These are phyloP conservation scores for Toxotes jaculatrix DNA, from an alignment of 2,113 vertebrate genomes.

Conservation along the genomic window DNA sequence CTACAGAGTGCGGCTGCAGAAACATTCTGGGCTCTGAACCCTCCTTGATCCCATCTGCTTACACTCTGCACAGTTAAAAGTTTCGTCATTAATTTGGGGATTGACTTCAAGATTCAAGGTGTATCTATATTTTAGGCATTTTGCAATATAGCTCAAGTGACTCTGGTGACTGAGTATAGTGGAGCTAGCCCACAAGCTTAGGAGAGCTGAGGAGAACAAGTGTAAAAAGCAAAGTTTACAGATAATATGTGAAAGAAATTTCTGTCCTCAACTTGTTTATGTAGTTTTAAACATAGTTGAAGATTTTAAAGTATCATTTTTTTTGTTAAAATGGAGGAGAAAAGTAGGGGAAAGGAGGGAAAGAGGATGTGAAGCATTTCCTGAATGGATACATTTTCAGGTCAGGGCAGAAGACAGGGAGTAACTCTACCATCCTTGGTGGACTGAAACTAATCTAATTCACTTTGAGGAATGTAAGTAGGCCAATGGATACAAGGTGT, in stretches of 20 bases:
- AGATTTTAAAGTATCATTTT: slow-evolving; percentile 16
- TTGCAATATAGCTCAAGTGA: neutral
- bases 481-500: slow-evolving; percentile 81
- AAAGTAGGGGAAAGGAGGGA: slow-evolving; percentile 46
- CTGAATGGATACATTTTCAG: slow-evolving; percentile 73
- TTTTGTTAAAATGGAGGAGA: slow-evolving; percentile 9
- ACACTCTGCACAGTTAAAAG: slow-evolving; percentile 14
- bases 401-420: slow-evolving; percentile 66
- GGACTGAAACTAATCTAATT: slow-evolving; percentile 79
- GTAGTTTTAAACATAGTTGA: slow-evolving; percentile 1
- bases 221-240: neutral
- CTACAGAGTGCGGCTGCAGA: slow-evolving; percentile 43
- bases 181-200: neutral
- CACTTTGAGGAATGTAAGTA: slow-evolving; percentile 75
- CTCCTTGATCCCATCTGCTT: slow-evolving; percentile 20
- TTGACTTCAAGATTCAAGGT: slow-evolving; percentile 25
- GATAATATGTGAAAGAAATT: neutral
- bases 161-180: neutral
- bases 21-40: neutral
- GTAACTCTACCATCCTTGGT: slow-evolving; percentile 66
- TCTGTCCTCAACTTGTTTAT: neutral
- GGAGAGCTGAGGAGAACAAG: neutral
- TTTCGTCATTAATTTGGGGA: slow-evolving; percentile 9
- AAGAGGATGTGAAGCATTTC: slow-evolving; percentile 68
- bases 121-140: slow-evolving; percentile 29